Conservation (phyloP, 2,797 vertebrate genomes). For the Poecilia gillii region DNA sequence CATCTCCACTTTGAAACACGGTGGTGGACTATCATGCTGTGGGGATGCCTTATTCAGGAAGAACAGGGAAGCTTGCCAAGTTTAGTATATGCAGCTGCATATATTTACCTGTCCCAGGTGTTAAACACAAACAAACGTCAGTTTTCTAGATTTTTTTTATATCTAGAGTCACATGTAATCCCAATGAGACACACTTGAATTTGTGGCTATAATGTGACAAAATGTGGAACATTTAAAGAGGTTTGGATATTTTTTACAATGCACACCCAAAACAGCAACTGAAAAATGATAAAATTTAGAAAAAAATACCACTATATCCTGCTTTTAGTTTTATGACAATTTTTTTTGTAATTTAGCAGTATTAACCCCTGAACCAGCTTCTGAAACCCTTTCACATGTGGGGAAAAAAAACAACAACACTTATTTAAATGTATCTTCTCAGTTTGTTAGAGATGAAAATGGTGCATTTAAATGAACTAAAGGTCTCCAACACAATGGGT, state of each 20-base stretch:
- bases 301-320: background rate
- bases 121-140: background rate
- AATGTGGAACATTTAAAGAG: background rate
- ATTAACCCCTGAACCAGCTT: constrained; percentile 40
- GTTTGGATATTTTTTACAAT: background rate
- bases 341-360: constrained; percentile 21
- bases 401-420: constrained; percentile 14
- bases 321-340: constrained; percentile 11
- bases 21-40: background rate
- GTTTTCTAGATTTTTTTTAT: background rate
- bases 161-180: background rate
- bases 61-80: background rate
- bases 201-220: background rate
- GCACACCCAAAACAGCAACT: background rate
- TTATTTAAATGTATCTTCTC: constrained; percentile 21
- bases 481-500: constrained; percentile 37
- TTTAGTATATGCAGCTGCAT: background rate
- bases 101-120: background rate
- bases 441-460: constrained; percentile 25
- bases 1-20: background rate
- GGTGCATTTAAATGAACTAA: constrained; percentile 21
- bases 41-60: background rate
- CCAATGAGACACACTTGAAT: background rate
- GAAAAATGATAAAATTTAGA: background rate
- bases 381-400: constrained; percentile 36